These are phyloP conservation scores for Cariama cristata DNA, from an alignment of 2,113 vertebrate genomes.

Conservation along the genomic window DNA sequence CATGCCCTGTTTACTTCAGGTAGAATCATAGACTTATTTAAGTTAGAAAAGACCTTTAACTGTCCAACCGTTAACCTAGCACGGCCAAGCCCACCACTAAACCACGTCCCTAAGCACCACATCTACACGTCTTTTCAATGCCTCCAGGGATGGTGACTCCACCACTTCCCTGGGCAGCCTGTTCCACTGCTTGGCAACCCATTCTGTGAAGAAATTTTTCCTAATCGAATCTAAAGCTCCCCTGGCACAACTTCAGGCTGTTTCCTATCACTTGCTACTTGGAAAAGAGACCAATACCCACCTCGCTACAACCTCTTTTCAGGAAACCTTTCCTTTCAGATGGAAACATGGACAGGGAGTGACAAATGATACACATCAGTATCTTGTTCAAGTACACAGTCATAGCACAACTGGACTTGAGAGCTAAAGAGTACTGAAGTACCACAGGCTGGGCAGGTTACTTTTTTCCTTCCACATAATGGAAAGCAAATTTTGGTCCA, in stretches of 20 bases:
- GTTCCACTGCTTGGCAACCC: too few relatives aligned
- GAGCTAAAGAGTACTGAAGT: neutral
- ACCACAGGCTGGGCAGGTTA: neutral
- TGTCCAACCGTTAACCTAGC: too few relatives aligned
- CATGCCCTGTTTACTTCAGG: too few relatives aligned
- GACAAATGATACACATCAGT: accelerated
- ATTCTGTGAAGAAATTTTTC: neutral
- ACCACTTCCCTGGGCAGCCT: too few relatives aligned
- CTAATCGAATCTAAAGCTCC: neutral
- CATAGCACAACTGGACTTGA: neutral
- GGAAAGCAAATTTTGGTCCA: neutral
- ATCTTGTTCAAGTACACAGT: neutral
- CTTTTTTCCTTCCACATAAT: neutral
- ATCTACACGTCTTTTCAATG: too few relatives aligned
- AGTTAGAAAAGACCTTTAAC: too few relatives aligned
- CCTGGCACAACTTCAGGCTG: neutral
- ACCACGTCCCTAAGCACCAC: too few relatives aligned
- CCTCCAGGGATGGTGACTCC: too few relatives aligned
- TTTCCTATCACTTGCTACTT: neutral
- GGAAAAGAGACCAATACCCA: neutral
- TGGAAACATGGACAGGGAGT: neutral
- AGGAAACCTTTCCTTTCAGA: neutral
- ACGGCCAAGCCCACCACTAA: too few relatives aligned
- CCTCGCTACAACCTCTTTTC: neutral
- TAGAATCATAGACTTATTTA: too few relatives aligned